A percentile compares a stretch with the other conserved stretches of the same genome.
Conservation (phyloP, 1,140 invertebrate species). For the Zophobas morio region DNA sequence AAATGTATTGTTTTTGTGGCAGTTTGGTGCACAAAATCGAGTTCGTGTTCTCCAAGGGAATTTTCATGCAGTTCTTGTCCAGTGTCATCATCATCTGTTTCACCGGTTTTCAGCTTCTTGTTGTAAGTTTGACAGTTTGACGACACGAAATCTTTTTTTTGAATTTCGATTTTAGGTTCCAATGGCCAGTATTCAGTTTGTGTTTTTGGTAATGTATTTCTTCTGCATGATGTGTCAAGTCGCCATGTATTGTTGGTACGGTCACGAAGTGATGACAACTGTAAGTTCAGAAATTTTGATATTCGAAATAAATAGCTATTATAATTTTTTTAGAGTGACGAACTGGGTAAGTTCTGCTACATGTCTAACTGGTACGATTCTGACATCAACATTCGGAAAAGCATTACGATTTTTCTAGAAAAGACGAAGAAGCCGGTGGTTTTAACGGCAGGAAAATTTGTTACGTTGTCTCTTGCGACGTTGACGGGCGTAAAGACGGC, state of each 20-base stretch:
- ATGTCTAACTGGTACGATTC: slow-evolving; percentile 53
- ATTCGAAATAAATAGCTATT: neutral
- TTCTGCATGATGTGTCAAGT: slow-evolving; percentile 56
- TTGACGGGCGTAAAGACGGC: slow-evolving; percentile 56
- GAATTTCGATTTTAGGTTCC: slow-evolving; percentile 46
- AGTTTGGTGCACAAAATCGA: slow-evolving; percentile 51
- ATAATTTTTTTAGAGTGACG: slow-evolving; percentile 52
- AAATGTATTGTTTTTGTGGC: slow-evolving; percentile 24
- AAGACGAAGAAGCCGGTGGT: slow-evolving; percentile 54
- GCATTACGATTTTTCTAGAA: slow-evolving; percentile 57
- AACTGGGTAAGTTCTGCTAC: slow-evolving; percentile 56
- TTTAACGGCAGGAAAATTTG: slow-evolving; percentile 55
- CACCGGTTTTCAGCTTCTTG: slow-evolving; percentile 58
- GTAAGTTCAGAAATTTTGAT: neutral
- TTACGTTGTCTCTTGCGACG: slow-evolving; percentile 55
- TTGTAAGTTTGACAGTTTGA: slow-evolving; percentile 48
- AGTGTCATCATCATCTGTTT: slow-evolving; percentile 58
- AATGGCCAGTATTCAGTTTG: slow-evolving; percentile 49
- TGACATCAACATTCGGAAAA: slow-evolving; percentile 51
- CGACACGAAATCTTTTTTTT: neutral
- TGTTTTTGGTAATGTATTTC: slow-evolving; percentile 53
- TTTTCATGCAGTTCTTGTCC: slow-evolving; percentile 59
- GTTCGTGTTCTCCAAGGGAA: slow-evolving; percentile 54
- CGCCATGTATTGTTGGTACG: slow-evolving; percentile 59
- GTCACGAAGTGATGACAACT: slow-evolving; percentile 46